Percentiles rank a stretch among this genome's conserved stretches.
phyloP scores from a whole-genome alignment of 2,888 invertebrate species.

The Geophilus truncorum region DNA sequence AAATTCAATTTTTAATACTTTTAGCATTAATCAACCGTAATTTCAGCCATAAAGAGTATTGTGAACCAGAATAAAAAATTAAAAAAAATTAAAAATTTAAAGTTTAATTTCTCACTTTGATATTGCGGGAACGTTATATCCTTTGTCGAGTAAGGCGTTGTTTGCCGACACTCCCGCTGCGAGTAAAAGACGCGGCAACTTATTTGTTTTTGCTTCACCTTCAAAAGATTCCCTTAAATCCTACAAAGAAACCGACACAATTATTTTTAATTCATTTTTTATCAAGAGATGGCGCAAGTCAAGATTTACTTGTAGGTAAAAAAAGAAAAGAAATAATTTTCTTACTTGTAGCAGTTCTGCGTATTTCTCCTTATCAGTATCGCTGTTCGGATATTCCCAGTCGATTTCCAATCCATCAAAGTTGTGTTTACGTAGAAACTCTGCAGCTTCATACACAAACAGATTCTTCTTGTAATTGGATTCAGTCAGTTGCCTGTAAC shows the following conservation, averaged over 20 bases:
- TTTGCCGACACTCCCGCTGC: conserved; percentile 90
- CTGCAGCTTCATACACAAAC: conserved; percentile 90
- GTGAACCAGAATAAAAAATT: too few species aligned
- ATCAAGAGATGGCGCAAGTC: too few species aligned
- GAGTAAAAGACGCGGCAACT: conserved; percentile 68
- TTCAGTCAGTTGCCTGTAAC: conserved; percentile 81
- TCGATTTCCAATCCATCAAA: conserved; percentile 90
- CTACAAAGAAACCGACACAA: conserved; percentile 44
- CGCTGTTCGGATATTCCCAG: conserved; percentile 87
- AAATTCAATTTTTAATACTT: background rate
- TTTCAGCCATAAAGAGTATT: background rate
- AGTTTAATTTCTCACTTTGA: conserved; percentile 62
- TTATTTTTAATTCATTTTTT: background rate
- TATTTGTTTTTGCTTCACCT: conserved; percentile 83
- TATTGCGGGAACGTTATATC: conserved; percentile 89
- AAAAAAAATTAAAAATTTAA: too few species aligned
- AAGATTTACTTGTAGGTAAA: too few species aligned
- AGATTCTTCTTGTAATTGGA: conserved; percentile 91
- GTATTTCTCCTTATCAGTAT: conserved; percentile 87
- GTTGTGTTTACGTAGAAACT: conserved; percentile 82
- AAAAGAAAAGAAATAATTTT: background rate
- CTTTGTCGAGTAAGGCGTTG: conserved; percentile 87
- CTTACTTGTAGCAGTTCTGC: conserved; percentile 65
- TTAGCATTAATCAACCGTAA: background rate
- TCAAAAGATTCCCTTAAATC: conserved; percentile 87